These are phyloP conservation scores for Magallana gigas DNA, from an alignment of 1,140 invertebrate genomes.

Conservation along the genomic window DNA sequence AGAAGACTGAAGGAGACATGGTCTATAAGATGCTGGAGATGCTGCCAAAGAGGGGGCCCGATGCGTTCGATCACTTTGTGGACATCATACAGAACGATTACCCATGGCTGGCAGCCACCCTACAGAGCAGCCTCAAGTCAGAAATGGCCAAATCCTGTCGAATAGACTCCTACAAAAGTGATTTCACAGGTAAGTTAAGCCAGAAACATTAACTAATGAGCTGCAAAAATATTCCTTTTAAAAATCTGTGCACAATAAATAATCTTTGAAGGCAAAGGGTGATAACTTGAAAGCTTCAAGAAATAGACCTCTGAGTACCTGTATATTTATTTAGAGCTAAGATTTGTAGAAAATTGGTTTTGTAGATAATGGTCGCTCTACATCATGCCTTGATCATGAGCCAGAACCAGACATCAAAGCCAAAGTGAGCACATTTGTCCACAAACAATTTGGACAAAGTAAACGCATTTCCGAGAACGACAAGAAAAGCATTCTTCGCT, in stretches of 20 bases:
- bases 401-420: conserved; percentile 64
- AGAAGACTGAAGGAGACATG: conserved; percentile 3
- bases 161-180: conserved; percentile 7
- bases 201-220: too few relatives aligned
- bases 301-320: not conserved
- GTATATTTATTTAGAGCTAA: not conserved
- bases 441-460: conserved; percentile 71
- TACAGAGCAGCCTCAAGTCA: conserved; percentile 47
- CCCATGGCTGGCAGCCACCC: conserved; percentile 64
- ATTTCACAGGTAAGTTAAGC: not conserved
- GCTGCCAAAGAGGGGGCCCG: conserved; percentile 67
- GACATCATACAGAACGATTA: conserved; percentile 64
- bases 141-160: conserved; percentile 9
- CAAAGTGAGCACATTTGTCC: conserved; percentile 67
- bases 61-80: conserved; percentile 65
- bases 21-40: conserved; percentile 62
- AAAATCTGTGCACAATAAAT: too few relatives aligned
- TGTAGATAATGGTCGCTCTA: conserved; percentile 3
- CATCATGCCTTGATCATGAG: conserved; percentile 33
- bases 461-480: conserved; percentile 68
- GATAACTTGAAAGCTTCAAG: not conserved
- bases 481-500: conserved; percentile 67
- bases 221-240: too few relatives aligned
- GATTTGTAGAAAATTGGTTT: not conserved
- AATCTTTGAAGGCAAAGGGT: not conserved